Base-by-base conservation (phyloP, 2,888 invertebrate genomes). In the Lomographa bimaculata region DNA sequence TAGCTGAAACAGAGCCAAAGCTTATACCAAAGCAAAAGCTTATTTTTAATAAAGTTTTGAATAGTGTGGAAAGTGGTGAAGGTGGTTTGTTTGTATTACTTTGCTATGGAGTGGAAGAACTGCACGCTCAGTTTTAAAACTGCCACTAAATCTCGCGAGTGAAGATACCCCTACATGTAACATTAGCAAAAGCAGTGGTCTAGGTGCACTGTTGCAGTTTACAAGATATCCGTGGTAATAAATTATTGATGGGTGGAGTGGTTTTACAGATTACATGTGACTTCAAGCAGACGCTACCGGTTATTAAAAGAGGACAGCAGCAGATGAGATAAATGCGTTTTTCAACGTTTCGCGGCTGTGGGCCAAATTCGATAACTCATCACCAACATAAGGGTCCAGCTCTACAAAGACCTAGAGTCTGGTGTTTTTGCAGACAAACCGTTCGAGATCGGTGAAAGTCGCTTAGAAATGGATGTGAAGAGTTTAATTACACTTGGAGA, bases 251-350 rank as follows among this genome's bases (percentile, higher is more conserved):
- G 50, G 50, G 51, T 3, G 52, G 54, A 0, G 21, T 50, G 19
- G 36, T 48, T 2, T 43, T 55, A 1, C 25, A 54, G 1, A 32
- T 52, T 2, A 32, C 50, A 21, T 50, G 54, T 5, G 57, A 58
- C 25, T 59, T 59, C 19, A 11, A 53, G 10, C 53, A 54, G 23
- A 55, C 35, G 0, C 29, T 54, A 0, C 50, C 50, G 0, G 47
- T 54, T 0, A 46, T 40, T 6, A 10, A 27, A 2, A 46, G 36
- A 17, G 50, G 24, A 57, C 53, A 1, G 17, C 45, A 1, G 53
- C 46, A 39, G 56, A 60, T 38, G 54, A 54, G 28, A 49, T 54
- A 24, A 56, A 56, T 19, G 51, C 54, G 1, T 55, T 53, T 43
- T 25, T 57, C 12, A 57, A 60, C 33, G 47, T 45, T 5, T 59